phyloP scores from a whole-genome alignment of 2,797 vertebrate species.

The Amniataba percoides region DNA sequence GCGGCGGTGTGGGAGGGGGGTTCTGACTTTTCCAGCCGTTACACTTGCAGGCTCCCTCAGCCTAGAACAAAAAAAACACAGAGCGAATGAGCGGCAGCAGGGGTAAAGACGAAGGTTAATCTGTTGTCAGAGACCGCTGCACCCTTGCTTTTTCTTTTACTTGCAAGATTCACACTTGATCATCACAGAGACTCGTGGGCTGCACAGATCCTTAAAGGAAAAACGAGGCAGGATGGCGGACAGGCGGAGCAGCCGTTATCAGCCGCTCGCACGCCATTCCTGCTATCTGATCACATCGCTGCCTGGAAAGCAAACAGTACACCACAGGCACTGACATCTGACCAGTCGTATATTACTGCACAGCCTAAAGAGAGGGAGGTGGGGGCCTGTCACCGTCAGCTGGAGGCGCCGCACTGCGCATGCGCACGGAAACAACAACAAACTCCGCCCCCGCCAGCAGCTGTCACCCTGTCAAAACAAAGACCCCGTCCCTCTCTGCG shows the following conservation, averaged over 20 bases:
- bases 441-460: constrained; percentile 88
- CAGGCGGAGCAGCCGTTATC: background rate
- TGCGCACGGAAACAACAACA: constrained; percentile 80
- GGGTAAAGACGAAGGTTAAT: background rate
- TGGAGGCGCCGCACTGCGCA: constrained; percentile 64
- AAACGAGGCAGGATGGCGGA: background rate
- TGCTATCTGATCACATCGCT: background rate
- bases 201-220: background rate
- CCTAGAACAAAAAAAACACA: constrained; percentile 79
- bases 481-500: constrained; percentile 80
- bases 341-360: background rate
- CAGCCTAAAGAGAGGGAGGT: background rate
- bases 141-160: no score
- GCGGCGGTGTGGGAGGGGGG: constrained; percentile 94
- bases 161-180: background rate
- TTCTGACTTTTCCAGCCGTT: constrained; percentile 99
- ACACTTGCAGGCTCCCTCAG: constrained; percentile 97
- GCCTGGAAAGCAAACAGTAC: background rate
- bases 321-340: background rate
- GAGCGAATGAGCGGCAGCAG: background rate
- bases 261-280: background rate
- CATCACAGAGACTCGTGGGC: background rate
- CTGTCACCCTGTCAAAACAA: constrained; percentile 96
- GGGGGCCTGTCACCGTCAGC: constrained; percentile 70
- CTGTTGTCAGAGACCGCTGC: no score